Evolutionary conservation across 2,797 vertebrate genomes (phyloP).

Genomic region (Caiman crocodilus): DNA sequence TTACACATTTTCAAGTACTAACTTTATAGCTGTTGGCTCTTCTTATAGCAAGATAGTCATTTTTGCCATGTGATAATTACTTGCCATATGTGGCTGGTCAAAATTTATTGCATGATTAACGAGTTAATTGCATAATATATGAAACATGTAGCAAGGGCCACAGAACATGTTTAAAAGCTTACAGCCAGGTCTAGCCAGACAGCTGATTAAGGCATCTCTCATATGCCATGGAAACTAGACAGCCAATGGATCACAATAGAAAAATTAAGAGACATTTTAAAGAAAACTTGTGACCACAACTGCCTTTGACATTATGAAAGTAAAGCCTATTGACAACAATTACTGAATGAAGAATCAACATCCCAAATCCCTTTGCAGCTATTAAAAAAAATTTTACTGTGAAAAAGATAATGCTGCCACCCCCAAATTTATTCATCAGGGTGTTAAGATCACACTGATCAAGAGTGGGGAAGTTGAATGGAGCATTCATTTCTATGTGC

Average conservation of each 20-base stretch:
- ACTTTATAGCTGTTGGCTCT: too few species aligned
- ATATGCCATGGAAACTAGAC: not conserved
- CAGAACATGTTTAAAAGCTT: not conserved
- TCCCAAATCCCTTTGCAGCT: not conserved
- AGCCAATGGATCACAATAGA: not conserved
- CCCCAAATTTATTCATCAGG: not conserved
- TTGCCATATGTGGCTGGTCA: too few species aligned
- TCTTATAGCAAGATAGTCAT: too few species aligned
- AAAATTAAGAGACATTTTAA: not conserved
- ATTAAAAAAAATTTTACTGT: not conserved
- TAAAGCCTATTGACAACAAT: not conserved
- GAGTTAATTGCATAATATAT: too few species aligned
- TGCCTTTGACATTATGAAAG: not conserved
- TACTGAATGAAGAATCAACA: not conserved
- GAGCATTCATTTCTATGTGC: not conserved
- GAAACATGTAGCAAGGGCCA: not conserved
- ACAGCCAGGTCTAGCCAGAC: not conserved
- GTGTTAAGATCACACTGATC: not conserved
- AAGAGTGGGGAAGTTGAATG: not conserved
- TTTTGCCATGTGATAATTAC: too few species aligned
- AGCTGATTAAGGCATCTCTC: not conserved
- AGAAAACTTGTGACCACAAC: not conserved
- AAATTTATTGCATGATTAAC: too few species aligned
- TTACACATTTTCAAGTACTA: too few species aligned
- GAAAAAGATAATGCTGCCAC: not conserved